Evolutionary conservation across 2,888 invertebrate species (phyloP), one percentile per base, ranked within the genome.

Genomic region (Linyphia triangularis): DNA sequence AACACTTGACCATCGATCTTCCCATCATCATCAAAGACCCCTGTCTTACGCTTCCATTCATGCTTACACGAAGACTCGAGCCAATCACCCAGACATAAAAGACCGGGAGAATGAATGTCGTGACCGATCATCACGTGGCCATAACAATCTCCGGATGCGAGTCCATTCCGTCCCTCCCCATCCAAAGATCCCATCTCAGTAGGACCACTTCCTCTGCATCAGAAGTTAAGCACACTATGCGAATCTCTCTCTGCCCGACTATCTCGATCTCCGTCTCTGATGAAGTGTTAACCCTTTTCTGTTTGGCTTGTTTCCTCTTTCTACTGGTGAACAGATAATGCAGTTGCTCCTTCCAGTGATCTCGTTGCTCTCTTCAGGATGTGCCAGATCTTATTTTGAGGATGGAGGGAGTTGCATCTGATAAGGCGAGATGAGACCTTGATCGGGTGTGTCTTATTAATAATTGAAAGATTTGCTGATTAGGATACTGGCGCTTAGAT

Each of bases 91-190:
- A 9, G 16, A 30, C 9, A 70, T n/a, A 28, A 51, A 70, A 59
- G 33, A 33, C 24, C 16, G 16, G 22, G n/a, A 22, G n/a, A 51
- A 40, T 30, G 43, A 57, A 37, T 81, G 33, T 61, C 86, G 59
- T 81, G 73, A 88, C 81, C 86, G 69, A 30, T 57, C 63, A 51
- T 78, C 70, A 70, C 85, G 85, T 85, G 85, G 37, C 69, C 57
- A 75, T 37, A 81, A 88, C 86, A 88, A 88, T 88, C 67, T 59
- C 86, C 86, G 86, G 83, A 83, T 83, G 83, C 65, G 43, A 9
- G 40, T 26, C 19, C 69, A 33, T 37, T 24, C 65, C 51, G n/a
- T 30, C 22, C 13, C 28, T 33, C 72, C 63, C 22, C 19, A 19
- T 40, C 30, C 37, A n/a, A n/a, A n/a, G n/a, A n/a, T n/a, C n/a